Evolutionary conservation across 2,888 invertebrate genomes (phyloP), one percentile per base, ranked within the genome.

Genomic region (Agrotis exclamationis): DNA sequence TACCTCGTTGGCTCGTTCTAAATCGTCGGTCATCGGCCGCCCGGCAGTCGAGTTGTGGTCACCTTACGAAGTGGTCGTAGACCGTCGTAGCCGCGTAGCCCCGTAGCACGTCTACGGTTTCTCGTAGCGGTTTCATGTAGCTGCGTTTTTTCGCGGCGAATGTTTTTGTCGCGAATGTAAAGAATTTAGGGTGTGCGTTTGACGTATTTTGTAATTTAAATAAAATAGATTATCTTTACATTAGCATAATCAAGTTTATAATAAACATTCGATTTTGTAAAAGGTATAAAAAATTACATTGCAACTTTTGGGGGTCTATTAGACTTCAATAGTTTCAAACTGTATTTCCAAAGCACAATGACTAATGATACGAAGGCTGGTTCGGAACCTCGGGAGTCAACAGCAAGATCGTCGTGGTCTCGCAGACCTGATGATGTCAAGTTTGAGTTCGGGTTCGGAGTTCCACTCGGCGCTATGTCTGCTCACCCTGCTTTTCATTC

Each of bases 401-500:
- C 85, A 0, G 67, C 88, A 16, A 81, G 86, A 28, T 90, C 92
- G 2, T 91, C 94, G 28, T 93, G 94, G 94, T 85, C 90, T 24
- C 80, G 92, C 24, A 88, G 93, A 14, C 87, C 95, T 4, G 96
- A 96, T 53, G 96, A 97, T 64, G 95, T 97, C 76, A 97, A 97
- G 88, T 93, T 97, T 48, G 97, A 97, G 89, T 91, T 96, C 22
- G 96, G 96, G 1, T 95, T 96, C 59, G 96, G 96, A 51, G 93
- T 95, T 63, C 96, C 97, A 11, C 92, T 96, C 72, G 96, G 96
- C 24, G 91, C 96, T 70, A 96, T 96, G 96, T 96, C 95, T 68
- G 93, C 96, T 54, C 96, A 96, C 79, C 96, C 96, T n/a, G 95
- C 96, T 22, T 97, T 96, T 85, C 96, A 96, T 80, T 96, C 96